These are phyloP conservation scores for Aythya baeri DNA, from an alignment of 2,113 vertebrate genomes.

Conservation along the genomic window DNA sequence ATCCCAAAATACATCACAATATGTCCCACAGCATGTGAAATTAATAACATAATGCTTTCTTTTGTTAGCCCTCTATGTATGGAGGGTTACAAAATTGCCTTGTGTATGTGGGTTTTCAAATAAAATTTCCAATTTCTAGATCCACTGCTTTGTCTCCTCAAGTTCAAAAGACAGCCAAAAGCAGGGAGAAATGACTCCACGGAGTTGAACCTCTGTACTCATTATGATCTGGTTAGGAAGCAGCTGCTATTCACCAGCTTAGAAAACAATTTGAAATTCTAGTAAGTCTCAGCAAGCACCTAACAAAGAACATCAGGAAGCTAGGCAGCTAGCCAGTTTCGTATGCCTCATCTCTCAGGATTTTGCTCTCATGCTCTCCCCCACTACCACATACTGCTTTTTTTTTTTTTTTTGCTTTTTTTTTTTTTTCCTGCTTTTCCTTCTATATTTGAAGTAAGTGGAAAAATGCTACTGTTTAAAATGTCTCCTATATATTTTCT, in stretches of 20 bases:
- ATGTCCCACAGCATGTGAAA: not conserved
- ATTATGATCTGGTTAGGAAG: not conserved
- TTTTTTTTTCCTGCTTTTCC: not conserved
- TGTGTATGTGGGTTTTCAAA: not conserved
- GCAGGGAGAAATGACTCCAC: not conserved
- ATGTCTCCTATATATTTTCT: not conserved
- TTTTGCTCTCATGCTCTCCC: not conserved
- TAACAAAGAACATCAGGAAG: not conserved
- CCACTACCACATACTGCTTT: not conserved
- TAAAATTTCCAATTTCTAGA: not conserved
- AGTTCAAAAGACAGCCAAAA: not conserved
- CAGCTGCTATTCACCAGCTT: not conserved
- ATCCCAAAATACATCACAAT: not conserved
- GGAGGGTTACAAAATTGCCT: not conserved
- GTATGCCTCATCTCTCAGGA: not conserved
- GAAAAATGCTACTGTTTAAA: not conserved
- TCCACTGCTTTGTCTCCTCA: not conserved
- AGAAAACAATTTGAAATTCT: slow-evolving; percentile 46
- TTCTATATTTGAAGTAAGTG: not conserved
- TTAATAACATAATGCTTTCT: not conserved
- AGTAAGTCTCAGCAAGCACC: slow-evolving; percentile 1
- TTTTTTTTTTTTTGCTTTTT: too few relatives aligned
- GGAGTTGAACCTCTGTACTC: not conserved
- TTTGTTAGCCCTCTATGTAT: not conserved
- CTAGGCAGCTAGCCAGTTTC: not conserved